phyloP scores from a whole-genome alignment of 2,888 invertebrate species.

The Parapristionchus giblindavisi region DNA sequence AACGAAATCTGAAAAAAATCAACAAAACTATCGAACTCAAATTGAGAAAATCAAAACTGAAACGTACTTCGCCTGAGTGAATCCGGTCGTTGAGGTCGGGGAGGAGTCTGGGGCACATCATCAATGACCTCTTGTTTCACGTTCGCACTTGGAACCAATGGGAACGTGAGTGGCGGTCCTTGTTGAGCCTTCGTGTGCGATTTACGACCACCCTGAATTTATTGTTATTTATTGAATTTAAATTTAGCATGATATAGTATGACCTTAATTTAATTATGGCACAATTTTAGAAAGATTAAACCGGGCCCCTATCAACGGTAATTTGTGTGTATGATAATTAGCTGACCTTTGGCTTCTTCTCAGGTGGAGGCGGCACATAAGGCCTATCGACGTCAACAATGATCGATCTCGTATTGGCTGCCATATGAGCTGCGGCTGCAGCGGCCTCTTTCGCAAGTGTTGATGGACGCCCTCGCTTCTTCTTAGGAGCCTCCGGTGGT shows the following conservation, averaged over 20 bases:
- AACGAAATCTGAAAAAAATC: too few species aligned
- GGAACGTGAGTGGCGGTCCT: not conserved
- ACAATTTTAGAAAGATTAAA: not conserved
- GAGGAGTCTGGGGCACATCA: too few species aligned
- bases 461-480: conserved; percentile 34
- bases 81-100: too few species aligned
- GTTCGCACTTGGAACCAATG: too few species aligned
- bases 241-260: not conserved
- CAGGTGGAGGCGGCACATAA: not conserved
- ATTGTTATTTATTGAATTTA: not conserved
- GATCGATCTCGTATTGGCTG: conserved; percentile 8
- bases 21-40: too few species aligned
- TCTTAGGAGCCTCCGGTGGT: conserved; percentile 22
- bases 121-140: too few species aligned
- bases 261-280: not conserved
- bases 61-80: too few species aligned
- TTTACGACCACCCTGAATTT: too few species aligned
- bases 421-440: not conserved
- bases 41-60: too few species aligned
- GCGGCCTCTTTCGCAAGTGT: not conserved
- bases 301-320: too few species aligned
- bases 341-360: too few species aligned
- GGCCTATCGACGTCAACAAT: conserved; percentile 35
- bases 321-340: too few species aligned
- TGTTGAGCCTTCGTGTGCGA: not conserved